Conservation (phyloP, 1,140 invertebrate genomes). For the Aethina tumida region DNA sequence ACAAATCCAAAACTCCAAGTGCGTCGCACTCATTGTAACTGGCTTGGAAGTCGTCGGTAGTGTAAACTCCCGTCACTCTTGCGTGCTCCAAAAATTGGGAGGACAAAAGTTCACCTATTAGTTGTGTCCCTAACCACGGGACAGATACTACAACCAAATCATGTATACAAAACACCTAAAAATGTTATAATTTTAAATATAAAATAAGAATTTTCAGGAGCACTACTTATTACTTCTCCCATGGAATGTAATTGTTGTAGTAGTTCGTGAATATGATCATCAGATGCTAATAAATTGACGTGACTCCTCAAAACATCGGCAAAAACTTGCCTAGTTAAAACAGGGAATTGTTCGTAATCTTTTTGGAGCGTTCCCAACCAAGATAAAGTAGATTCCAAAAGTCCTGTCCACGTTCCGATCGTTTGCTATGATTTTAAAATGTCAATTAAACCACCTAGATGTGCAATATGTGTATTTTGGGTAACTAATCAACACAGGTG, state of each 20-base stretch:
- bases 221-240: constrained; percentile 46
- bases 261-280: constrained; percentile 55
- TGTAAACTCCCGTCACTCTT: constrained; percentile 66
- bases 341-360: constrained; percentile 48
- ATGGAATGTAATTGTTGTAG: constrained; percentile 59
- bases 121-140: constrained; percentile 61
- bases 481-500: too few species aligned
- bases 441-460: not conserved
- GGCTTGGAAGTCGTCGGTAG: constrained; percentile 68
- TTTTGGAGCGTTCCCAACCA: constrained; percentile 47
- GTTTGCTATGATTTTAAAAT: constrained; percentile 26
- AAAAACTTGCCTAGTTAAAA: constrained; percentile 58
- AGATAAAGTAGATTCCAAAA: constrained; percentile 49
- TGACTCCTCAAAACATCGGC: constrained; percentile 48
- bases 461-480: constrained; percentile 1
- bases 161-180: constrained; percentile 38
- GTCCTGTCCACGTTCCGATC: constrained; percentile 47
- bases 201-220: constrained; percentile 1
- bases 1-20: constrained; percentile 53
- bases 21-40: constrained; percentile 66
- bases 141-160: constrained; percentile 67
- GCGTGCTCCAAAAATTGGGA: constrained; percentile 47
- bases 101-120: constrained; percentile 59
- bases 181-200: constrained; percentile 6
- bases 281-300: constrained; percentile 59